Percentiles rank a stretch among this genome's conserved stretches.
Evolutionary conservation across 2,888 invertebrate genomes (phyloP).

Genomic region (Nemurella pictetii): DNA sequence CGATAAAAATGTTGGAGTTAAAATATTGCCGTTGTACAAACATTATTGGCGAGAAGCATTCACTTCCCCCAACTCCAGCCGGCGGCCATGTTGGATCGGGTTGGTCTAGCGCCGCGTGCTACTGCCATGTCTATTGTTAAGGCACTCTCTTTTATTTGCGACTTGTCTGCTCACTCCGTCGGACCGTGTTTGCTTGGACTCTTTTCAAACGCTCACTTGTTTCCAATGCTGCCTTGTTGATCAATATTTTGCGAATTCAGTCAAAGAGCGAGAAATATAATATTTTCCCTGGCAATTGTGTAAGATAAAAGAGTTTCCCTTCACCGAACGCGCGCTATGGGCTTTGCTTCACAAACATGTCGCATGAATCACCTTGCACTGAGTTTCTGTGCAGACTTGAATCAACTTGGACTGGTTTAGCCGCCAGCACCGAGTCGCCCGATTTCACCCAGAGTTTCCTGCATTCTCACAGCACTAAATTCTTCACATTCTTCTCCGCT

Average conservation of each 20-base stretch:
- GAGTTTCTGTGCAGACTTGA: too few species aligned
- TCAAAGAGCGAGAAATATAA: background rate
- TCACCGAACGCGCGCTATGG: background rate
- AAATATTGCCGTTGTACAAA: too few species aligned
- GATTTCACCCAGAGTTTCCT: too few species aligned
- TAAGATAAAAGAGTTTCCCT: background rate
- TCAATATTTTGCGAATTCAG: background rate
- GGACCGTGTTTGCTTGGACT: background rate
- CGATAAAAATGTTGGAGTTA: too few species aligned
- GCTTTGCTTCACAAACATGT: too few species aligned
- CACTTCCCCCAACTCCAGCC: too few species aligned
- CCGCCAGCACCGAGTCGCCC: too few species aligned
- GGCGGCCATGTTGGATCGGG: background rate
- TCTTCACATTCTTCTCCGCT: too few species aligned
- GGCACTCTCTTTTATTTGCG: background rate
- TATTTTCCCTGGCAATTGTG: background rate
- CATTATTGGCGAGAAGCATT: too few species aligned
- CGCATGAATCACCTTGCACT: too few species aligned
- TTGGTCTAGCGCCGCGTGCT: background rate
- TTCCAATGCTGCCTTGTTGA: background rate
- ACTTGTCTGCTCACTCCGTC: background rate
- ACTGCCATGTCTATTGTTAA: background rate
- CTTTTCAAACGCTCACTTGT: background rate
- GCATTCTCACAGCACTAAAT: too few species aligned
- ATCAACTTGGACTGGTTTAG: too few species aligned